Conservation (phyloP, 2,888 invertebrate genomes). For the Drepanosiphum platanoidis region DNA sequence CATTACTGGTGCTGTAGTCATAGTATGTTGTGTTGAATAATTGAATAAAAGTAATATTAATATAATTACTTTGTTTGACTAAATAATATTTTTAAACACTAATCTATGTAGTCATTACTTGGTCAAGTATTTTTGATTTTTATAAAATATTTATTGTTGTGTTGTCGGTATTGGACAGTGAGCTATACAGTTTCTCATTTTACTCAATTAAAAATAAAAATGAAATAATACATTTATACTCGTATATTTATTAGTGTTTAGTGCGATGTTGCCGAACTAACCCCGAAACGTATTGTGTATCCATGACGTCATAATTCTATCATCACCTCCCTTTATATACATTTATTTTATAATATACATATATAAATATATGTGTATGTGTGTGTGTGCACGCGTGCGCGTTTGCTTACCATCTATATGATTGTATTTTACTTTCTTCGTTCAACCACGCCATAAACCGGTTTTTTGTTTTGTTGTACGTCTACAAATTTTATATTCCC, state of each 20-base stretch:
- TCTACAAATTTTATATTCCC: constrained; percentile 11
- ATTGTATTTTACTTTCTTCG: constrained; percentile 46
- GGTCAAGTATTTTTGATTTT: neutral
- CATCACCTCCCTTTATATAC: constrained; percentile 34
- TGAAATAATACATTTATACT: constrained; percentile 14
- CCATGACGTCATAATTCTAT: constrained; percentile 56
- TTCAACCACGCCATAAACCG: constrained; percentile 29
- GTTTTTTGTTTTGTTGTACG: constrained; percentile 10
- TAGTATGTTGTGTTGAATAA: too few species aligned
- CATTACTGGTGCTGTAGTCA: neutral
- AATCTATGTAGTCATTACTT: neutral
- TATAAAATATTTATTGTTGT: neutral
- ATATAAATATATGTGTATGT: constrained; percentile 6
- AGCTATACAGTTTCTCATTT: constrained; percentile 13
- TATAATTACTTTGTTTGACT: neutral
- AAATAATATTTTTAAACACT: neutral
- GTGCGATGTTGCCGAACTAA: constrained; percentile 53
- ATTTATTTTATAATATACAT: constrained; percentile 4
- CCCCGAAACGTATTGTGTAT: constrained; percentile 45
- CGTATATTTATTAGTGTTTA: too few species aligned
- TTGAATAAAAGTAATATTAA: too few species aligned
- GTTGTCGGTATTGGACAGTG: constrained; percentile 16
- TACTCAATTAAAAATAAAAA: constrained; percentile 19
- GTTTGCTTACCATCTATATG: too few species aligned
- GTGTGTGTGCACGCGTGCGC: neutral